Base-by-base conservation (phyloP, 2,113 vertebrate species). In the Tragelaphus scriptus region DNA sequence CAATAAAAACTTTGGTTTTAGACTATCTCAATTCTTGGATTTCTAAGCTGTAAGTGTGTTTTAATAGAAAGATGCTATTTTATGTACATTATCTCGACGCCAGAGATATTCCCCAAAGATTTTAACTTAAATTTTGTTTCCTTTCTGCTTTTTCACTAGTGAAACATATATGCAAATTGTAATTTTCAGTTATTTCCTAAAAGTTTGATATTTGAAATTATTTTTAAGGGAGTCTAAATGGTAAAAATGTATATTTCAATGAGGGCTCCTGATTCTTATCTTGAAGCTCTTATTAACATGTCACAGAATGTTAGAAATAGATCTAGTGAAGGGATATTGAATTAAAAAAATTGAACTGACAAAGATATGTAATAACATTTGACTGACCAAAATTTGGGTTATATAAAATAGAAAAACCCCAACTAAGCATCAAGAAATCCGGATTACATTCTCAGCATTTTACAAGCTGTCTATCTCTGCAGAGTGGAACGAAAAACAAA, bases 161-260 rank as follows among this genome's bases (percentile, higher is more conserved):
- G 88, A 91, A 95, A 96, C 85, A 86, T 88, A n/a, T 19, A 40
- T 90, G 12, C 2, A 80, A 63, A 75, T 90, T 51, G 80, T 81
- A 79, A 90, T 71, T 12, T 97, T 77, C n/a, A 89, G 12, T 84
- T 95, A 81, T 75, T 65, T 26, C 30, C 30, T 86, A 17, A 81
- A 90, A 82, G 13, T 80, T 90, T 85, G 75, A 80, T 90, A 81
- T 93, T 96, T 95, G 51, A 90, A 68, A 86, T 94, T 56, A 88
- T 51, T 65, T 88, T 94, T 77, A 91, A 91, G 90, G 61, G 28
- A 80, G 6, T n/a, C 21, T 51, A 58, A 40, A 21, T 68, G 26
- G 17, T 77, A 93, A 93, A 95, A 88, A 92, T 49, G 56, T 80
- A 40, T 80, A 30, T 92, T 80, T 93, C 47, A 89, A 0, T 30